Conservation (phyloP, 1,140 invertebrate genomes). For the Babylonia areolata region DNA sequence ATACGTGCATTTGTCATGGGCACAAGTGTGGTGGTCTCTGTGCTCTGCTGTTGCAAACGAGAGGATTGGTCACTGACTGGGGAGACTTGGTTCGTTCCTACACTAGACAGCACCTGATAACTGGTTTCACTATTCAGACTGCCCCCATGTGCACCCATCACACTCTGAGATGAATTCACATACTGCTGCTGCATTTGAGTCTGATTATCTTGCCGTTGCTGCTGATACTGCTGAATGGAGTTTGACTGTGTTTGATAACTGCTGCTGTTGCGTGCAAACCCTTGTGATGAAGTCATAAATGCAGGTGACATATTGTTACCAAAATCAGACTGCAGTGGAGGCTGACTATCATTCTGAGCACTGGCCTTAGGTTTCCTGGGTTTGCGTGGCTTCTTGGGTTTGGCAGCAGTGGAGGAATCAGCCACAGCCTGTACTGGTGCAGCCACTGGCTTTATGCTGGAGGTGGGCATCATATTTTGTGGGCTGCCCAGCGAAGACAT, state of each 20-base stretch:
- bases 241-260: slow-evolving; percentile 8
- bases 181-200: slow-evolving; percentile 31
- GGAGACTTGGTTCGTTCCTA: slow-evolving; percentile 33
- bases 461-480: slow-evolving; percentile 52
- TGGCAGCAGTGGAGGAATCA: slow-evolving; percentile 73
- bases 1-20: neutral
- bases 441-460: slow-evolving; percentile 53
- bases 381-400: slow-evolving; percentile 64
- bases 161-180: slow-evolving; percentile 20
- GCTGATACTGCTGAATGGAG: slow-evolving; percentile 28
- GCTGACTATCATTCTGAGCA: slow-evolving; percentile 28
- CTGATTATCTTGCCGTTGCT: slow-evolving; percentile 41
- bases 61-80: slow-evolving; percentile 43
- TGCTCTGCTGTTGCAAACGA: slow-evolving; percentile 43
- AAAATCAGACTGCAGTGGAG: slow-evolving; percentile 14
- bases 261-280: slow-evolving; percentile 25
- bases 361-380: slow-evolving; percentile 55
- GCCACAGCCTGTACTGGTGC: slow-evolving; percentile 68
- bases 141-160: slow-evolving; percentile 8
- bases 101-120: slow-evolving; percentile 41
- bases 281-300: slow-evolving; percentile 38
- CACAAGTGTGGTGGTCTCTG: slow-evolving; percentile 21
- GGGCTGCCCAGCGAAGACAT: slow-evolving; percentile 54
- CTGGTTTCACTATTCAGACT: slow-evolving; percentile 15
- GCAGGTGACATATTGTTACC: slow-evolving; percentile 23